These are phyloP conservation scores for Terebella lapidaria DNA, from an alignment of 2,888 invertebrate species.

Conservation along the genomic window DNA sequence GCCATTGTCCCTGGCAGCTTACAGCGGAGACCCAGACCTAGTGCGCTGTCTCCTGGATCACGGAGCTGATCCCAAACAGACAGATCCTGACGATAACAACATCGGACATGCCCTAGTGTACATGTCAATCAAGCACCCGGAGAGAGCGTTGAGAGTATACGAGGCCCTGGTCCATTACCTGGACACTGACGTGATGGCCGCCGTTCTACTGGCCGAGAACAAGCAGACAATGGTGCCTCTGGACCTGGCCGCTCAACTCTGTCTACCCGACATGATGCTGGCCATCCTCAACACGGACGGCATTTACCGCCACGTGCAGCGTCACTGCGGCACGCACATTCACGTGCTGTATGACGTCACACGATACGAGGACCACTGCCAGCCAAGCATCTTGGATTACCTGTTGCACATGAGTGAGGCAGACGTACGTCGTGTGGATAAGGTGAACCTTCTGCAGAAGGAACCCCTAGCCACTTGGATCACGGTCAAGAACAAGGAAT, in stretches of 20 bases:
- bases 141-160: neutral
- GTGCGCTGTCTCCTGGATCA: neutral
- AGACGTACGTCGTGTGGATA: neutral
- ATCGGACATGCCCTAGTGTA: neutral
- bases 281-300: neutral
- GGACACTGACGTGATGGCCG: neutral
- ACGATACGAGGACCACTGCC: neutral
- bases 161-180: neutral
- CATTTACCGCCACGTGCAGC: neutral
- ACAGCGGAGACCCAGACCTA: neutral
- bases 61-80: neutral
- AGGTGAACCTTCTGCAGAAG: neutral
- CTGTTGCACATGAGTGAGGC: neutral
- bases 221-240: neutral
- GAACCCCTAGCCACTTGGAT: neutral
- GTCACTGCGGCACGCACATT: neutral
- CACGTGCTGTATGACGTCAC: neutral
- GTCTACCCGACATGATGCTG: neutral
- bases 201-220: neutral
- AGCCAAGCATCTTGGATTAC: neutral
- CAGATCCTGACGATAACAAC: neutral
- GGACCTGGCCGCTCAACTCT: neutral
- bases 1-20: neutral
- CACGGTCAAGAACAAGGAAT: neutral
- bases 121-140: neutral